Percentiles rank a stretch among this genome's conserved stretches.
phyloP scores from a whole-genome alignment of 2,113 vertebrate genomes.

The Tragulus kanchil region DNA sequence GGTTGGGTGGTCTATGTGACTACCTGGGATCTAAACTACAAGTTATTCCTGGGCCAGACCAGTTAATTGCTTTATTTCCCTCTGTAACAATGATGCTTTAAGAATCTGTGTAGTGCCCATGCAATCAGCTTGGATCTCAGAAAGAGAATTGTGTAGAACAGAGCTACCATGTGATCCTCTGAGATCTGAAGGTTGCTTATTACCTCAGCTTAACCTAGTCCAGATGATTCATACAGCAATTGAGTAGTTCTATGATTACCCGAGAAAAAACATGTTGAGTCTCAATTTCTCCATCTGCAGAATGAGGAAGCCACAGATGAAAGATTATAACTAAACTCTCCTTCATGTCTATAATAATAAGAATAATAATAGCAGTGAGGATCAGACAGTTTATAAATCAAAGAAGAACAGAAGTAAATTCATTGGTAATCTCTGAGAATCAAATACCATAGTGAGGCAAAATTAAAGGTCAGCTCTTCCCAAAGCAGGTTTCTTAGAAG shows the following conservation, averaged over 20 bases:
- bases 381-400: slow-evolving; percentile 6
- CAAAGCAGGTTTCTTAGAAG: not conserved
- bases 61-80: not conserved
- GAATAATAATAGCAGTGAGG: not conserved
- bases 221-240: not conserved
- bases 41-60: not conserved
- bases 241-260: not conserved
- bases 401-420: not conserved
- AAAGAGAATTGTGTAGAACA: not conserved
- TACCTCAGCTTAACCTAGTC: not conserved
- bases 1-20: not conserved
- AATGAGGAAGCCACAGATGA: not conserved
- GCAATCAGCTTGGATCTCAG: not conserved
- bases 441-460: not conserved
- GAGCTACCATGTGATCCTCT: not conserved
- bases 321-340: not conserved
- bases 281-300: not conserved
- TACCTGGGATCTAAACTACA: not conserved
- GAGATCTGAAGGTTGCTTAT: not conserved
- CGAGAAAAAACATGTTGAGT: not conserved
- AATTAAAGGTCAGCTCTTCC: not conserved
- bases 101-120: not conserved
- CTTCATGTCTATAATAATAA: slow-evolving; percentile 40
- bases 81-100: not conserved
- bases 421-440: slow-evolving; percentile 17